phyloP scores from a whole-genome alignment of 2,888 invertebrate genomes.

The Chymomyza amoena region DNA sequence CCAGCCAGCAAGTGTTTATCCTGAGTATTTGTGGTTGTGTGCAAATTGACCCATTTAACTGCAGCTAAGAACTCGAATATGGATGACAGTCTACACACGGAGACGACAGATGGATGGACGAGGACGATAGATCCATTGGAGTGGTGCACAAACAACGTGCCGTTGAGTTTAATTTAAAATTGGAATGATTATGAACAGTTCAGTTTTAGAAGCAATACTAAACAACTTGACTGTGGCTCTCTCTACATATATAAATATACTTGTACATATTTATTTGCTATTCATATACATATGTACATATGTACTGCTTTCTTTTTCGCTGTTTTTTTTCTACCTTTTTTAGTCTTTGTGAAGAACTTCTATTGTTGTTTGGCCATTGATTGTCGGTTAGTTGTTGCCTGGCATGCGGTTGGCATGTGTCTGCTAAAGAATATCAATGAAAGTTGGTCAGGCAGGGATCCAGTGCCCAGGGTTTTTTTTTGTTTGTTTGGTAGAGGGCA shows the following conservation, averaged over 20 bases:
- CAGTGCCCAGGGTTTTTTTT: conserved; percentile 20
- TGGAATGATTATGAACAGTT: conserved; percentile 17
- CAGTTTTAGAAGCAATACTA: conserved; percentile 1
- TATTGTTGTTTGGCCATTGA: neutral
- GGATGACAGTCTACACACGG: neutral
- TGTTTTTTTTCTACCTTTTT: neutral
- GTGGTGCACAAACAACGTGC: conserved; percentile 32
- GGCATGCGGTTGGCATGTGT: conserved; percentile 22
- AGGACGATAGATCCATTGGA: neutral
- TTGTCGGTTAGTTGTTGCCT: neutral
- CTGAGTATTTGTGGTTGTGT: neutral
- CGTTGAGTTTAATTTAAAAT: conserved; percentile 37
- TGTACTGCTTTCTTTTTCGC: neutral
- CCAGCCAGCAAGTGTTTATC: neutral
- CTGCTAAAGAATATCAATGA: conserved; percentile 5
- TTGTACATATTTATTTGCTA: too few species aligned
- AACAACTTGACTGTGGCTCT: neutral
- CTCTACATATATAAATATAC: neutral
- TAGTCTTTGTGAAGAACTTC: neutral
- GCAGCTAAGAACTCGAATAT: neutral
- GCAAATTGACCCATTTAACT: conserved; percentile 18
- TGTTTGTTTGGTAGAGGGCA: neutral
- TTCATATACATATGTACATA: too few species aligned
- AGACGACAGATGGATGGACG: too few species aligned
- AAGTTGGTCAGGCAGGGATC: neutral